Conservation (phyloP, 2,888 invertebrate genomes). For the Epistrophella euchroma region DNA sequence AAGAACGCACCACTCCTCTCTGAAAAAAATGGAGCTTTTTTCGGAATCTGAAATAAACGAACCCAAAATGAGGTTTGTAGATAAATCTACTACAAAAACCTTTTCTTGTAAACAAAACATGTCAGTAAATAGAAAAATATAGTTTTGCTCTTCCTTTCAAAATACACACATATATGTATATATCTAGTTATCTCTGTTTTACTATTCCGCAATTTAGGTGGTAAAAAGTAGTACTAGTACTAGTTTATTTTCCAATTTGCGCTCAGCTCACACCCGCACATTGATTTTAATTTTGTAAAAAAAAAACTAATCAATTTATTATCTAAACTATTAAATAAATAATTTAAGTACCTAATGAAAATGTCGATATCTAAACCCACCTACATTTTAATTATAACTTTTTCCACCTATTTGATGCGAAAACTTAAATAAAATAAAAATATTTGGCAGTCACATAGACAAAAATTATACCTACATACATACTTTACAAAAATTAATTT, state of each 20-base stretch:
- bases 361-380: conserved; percentile 3
- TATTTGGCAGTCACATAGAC: conserved; percentile 3
- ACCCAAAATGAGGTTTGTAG: conserved; percentile 19
- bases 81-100: conserved; percentile 25
- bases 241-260: conserved; percentile 13
- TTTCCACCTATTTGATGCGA: not conserved
- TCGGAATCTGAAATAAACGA: not conserved
- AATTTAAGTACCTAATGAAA: conserved; percentile 25
- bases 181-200: conserved; percentile 26
- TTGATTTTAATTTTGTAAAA: conserved; percentile 9
- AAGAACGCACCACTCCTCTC: too few species aligned
- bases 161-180: too few species aligned
- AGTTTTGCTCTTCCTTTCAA: not conserved
- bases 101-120: conserved; percentile 59
- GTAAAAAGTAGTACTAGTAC: too few species aligned
- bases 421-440: conserved; percentile 5
- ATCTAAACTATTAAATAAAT: not conserved
- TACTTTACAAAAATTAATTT: conserved; percentile 25
- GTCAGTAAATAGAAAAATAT: not conserved
- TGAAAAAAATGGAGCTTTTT: too few species aligned
- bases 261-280: conserved; percentile 16
- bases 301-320: not conserved
- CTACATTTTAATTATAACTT: not conserved
- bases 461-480: conserved; percentile 14
- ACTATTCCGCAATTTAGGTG: conserved; percentile 9